Evolutionary conservation across 2,797 vertebrate species (phyloP).

Genomic region (Echiichthys vipera): DNA sequence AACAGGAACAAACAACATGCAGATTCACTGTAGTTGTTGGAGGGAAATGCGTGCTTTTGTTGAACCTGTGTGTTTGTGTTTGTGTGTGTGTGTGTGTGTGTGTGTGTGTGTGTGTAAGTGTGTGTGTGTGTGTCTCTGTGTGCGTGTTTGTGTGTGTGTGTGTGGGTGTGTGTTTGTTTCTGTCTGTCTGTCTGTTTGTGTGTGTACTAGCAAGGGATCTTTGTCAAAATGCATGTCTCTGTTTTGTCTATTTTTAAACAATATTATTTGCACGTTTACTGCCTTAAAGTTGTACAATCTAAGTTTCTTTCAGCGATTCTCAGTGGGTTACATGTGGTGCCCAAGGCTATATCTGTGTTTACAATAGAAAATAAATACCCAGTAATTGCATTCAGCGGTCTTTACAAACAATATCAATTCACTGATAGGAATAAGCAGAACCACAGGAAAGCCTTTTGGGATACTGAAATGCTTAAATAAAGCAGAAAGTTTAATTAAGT

Average conservation of each 20-base stretch:
- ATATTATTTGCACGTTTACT: constrained; percentile 18
- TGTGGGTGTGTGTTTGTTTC: no score
- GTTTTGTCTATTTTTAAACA: constrained; percentile 41
- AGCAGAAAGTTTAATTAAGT: constrained; percentile 10
- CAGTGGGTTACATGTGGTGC: constrained; percentile 31
- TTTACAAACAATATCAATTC: constrained; percentile 35
- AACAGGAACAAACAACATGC: constrained; percentile 15
- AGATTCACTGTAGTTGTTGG: constrained; percentile 7
- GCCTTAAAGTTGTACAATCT: constrained; percentile 18
- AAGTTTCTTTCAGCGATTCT: constrained; percentile 31
- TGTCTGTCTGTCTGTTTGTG: no score
- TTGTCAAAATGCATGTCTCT: constrained; percentile 21
- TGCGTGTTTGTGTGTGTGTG: no score
- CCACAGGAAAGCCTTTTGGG: constrained; percentile 1
- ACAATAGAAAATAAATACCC: constrained; percentile 46
- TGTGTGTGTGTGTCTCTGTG: no score
- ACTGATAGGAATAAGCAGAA: constrained; percentile 20
- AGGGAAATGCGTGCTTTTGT: constrained; percentile 33
- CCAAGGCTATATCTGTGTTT: constrained; percentile 46
- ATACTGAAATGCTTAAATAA: constrained; percentile 14
- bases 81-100: no score
- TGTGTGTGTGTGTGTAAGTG: no score
- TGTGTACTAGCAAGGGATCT: constrained; percentile 15
- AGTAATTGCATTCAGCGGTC: constrained; percentile 36
- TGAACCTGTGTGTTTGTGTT: no score